Conservation (phyloP, 2,113 vertebrate genomes). For the Sula dactylatra region DNA sequence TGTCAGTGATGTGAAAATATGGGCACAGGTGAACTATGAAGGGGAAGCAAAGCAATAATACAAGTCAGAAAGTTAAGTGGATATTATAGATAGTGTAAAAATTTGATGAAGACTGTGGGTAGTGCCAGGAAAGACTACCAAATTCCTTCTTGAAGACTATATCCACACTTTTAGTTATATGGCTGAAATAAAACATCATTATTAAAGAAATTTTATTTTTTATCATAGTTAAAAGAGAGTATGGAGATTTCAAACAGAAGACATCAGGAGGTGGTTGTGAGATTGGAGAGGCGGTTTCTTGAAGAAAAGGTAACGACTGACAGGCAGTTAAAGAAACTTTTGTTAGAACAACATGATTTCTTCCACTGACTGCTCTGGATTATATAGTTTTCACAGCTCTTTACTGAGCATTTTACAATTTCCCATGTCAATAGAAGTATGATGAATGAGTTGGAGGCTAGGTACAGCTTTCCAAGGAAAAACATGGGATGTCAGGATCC, state of each 20-base stretch:
- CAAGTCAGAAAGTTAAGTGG: neutral
- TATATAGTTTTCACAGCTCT: neutral
- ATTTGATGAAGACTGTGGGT: neutral
- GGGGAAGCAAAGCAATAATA: neutral
- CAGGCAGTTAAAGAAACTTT: neutral
- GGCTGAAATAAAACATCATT: neutral
- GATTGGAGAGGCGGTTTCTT: conserved; percentile 79
- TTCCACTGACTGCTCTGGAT: neutral
- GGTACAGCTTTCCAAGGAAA: neutral
- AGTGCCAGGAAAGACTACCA: neutral
- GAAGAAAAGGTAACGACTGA: conserved; percentile 81
- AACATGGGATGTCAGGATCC: neutral
- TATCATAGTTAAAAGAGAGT: conserved; percentile 77
- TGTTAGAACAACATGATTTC: neutral
- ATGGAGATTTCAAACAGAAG: conserved; percentile 73
- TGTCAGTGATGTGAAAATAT: neutral
- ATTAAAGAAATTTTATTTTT: neutral
- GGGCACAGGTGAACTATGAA: neutral
- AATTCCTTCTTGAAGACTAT: neutral
- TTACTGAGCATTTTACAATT: neutral
- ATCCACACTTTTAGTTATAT: neutral
- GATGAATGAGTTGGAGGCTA: neutral
- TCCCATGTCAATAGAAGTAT: neutral
- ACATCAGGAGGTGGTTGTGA: conserved; percentile 77
- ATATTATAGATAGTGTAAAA: neutral